Conservation (phyloP, 2,888 invertebrate genomes). For the Dolichomitus sp. region DNA sequence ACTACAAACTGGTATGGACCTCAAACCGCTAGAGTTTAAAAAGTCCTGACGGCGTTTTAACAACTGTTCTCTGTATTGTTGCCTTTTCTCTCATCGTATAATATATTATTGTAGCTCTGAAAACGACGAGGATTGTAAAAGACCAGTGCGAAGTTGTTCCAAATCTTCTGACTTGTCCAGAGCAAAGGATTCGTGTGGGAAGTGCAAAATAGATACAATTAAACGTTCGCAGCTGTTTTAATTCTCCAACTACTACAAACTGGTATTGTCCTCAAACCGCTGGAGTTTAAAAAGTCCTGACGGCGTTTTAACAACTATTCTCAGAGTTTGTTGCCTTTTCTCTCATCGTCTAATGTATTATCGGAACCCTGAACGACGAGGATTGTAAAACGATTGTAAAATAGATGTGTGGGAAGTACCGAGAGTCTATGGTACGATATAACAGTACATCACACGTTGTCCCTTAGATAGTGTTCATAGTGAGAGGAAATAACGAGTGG, state of each 20-base stretch:
- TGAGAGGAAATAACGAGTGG: conserved; percentile 50
- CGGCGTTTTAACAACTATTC: neutral
- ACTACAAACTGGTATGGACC: no score
- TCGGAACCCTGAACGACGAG: neutral
- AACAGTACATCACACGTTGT: conserved; percentile 33
- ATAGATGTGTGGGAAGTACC: conserved; percentile 43
- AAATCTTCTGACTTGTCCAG: neutral
- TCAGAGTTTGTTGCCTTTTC: neutral
- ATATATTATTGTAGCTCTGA: neutral
- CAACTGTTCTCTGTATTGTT: no score
- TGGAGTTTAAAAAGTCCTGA: neutral
- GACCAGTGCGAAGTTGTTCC: neutral
- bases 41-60: no score
- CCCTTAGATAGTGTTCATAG: conserved; percentile 40
- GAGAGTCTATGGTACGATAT: conserved; percentile 25
- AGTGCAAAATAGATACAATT: neutral
- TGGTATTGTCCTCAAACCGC: neutral
- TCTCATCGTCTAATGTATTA: neutral
- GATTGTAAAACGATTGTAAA: conserved; percentile 44
- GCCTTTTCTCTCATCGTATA: no score
- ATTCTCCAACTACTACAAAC: neutral
- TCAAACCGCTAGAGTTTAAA: no score
- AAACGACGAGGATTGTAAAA: neutral
- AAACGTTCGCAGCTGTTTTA: neutral
- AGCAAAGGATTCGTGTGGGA: neutral